Evolutionary conservation across 1,140 invertebrate genomes (phyloP), one percentile per base, ranked within the genome.

Genomic region (Choristoneura fumiferana): DNA sequence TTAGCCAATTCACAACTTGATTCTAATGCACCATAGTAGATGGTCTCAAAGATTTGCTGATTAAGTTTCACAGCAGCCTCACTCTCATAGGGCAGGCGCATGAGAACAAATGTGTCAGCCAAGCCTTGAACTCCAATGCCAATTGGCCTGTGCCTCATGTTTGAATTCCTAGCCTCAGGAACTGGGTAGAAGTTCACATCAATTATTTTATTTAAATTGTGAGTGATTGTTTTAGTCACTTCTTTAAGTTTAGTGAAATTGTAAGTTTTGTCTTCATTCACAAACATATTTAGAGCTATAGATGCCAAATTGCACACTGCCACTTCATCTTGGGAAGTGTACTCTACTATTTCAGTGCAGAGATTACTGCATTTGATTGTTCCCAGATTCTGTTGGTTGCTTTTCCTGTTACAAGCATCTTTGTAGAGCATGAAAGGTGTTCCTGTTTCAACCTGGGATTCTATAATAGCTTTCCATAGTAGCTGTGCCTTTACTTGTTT

Each of bases 261-360:
- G 78, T 95, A 99, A 0, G 91, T 94, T 73, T 93, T 94, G 52
- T 94, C 92, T 2, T 92, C 74, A 60, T 94, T 94, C 0, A 99
- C 96, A 91, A 97, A 99, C 94, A 96, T 97, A 79, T 98, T 99
- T 0, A 99, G 90, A n/a, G 98, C 98, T 67, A 99, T 96, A 0
- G 98, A 99, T 1, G 98, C 98, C 73, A 99, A 92, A 91, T 99
- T 99, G 87, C 99, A 99, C 0, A 99, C 98, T 18, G 98, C 98
- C 33, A 99, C 94, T 92, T 99, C 98, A 88, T 99, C 96, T 1
- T 94, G 90, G 36, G 95, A 94, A 9, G 95, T 96, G 81, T 98
- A 99, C 86, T 99, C 94, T 0, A 99, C 93, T 76, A 99, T 97
- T 92, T 99, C 99, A 0, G 98, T 99, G 81, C 98, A 99, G 10